Evolutionary conservation across 2,113 vertebrate genomes (phyloP), one percentile per base, ranked within the genome.

Genomic region (Cygnus buccinator): DNA sequence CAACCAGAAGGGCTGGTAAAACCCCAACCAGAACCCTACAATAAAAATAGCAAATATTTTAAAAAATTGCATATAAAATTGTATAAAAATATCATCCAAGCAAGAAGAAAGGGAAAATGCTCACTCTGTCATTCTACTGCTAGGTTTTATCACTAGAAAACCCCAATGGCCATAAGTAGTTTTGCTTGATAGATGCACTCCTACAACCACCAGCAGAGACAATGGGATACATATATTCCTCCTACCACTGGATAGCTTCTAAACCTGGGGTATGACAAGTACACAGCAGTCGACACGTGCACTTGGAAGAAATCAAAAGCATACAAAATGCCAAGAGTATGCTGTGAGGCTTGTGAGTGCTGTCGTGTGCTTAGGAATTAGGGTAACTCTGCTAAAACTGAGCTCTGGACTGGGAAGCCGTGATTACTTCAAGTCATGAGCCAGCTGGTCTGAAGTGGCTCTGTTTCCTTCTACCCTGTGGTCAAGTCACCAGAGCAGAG

Each of bases 51-150:
- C 71, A 94, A 94, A 80, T 90, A 87, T 94, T 93, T 97, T 31
- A 39, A 18, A 39, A 93, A 96, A 94, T 73, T 93, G 84, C 79
- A 93, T 97, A 98, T 94, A 96, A 97, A 98, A 97, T 52, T 79
- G 87, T 98, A 98, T 97, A 97, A 98, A 98, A 97, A 97, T 97
- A 98, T 90, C 50, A 94, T 84, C 66, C 92, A 95, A 96, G 89
- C 89, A 93, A 96, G 95, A 93, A 92, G 91, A 91, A 97, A 97
- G 93, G 44, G 55, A 96, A 96, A 97, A 90, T 16, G 28, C 37
- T 77, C 62, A 37, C 28, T 92, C 68, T 93, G 90, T 41, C 90
- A 62, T 84, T 88, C 77, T 93, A 76, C 78, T 55, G 76, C 58
- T 90, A 89, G 52, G 70, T 78, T 95, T 91, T 84, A 44, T 86